Evolutionary conservation across 1,140 invertebrate species (phyloP).

Genomic region (Ips nitidus): DNA sequence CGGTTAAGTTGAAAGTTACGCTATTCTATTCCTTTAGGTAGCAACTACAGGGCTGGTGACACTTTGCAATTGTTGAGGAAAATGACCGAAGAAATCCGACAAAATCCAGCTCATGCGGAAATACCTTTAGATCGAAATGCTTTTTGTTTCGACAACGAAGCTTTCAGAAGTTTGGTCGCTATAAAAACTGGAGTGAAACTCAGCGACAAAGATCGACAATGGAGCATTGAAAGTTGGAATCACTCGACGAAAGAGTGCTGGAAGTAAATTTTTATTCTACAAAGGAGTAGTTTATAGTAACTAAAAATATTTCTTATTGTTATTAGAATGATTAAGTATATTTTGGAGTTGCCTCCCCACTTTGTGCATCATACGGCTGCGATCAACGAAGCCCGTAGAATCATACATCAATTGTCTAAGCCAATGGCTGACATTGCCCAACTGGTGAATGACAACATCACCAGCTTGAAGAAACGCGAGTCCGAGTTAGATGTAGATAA

Average conservation of each 20-base stretch:
- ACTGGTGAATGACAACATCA: constrained; percentile 45
- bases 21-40: constrained; percentile 1
- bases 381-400: constrained; percentile 46
- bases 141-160: constrained; percentile 49
- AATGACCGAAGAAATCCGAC: constrained; percentile 34
- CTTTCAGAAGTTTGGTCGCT: constrained; percentile 44
- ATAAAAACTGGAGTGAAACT: constrained; percentile 38
- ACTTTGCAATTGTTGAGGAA: constrained; percentile 37
- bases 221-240: constrained; percentile 43
- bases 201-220: constrained; percentile 11
- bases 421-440: constrained; percentile 49
- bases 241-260: constrained; percentile 42
- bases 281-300: neutral
- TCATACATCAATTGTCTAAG: constrained; percentile 45
- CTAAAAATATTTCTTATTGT: neutral
- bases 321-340: constrained; percentile 45
- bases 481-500: constrained; percentile 12
- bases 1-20: too few relatives aligned
- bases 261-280: constrained; percentile 33
- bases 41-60: constrained; percentile 43
- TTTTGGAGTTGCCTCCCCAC: constrained; percentile 44
- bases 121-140: constrained; percentile 41
- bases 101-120: constrained; percentile 36
- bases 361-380: constrained; percentile 42
- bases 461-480: constrained; percentile 39